These are phyloP conservation scores for Brenthis daphne DNA, from an alignment of 2,888 invertebrate species.

Conservation along the genomic window DNA sequence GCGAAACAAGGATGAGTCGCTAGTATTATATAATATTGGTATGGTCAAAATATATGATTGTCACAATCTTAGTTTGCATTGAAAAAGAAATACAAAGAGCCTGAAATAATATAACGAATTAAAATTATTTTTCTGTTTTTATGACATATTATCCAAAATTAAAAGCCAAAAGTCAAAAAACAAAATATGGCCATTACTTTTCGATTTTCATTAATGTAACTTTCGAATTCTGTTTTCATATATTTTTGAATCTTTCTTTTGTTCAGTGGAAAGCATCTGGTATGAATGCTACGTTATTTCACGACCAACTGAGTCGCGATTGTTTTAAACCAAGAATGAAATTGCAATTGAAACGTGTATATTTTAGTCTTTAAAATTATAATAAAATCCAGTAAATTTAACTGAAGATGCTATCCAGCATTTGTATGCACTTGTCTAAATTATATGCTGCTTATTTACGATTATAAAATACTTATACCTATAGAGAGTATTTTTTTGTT, in stretches of 20 bases:
- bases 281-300: constrained; percentile 21
- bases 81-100: no score
- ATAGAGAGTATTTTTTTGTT: no score
- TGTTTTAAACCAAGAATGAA: constrained; percentile 27
- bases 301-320: constrained; percentile 24
- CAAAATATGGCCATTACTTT: background rate
- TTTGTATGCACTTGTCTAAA: no score
- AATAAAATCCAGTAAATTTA: constrained; percentile 4
- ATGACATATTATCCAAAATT: background rate
- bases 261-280: constrained; percentile 16
- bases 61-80: no score
- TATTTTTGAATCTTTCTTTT: constrained; percentile 9
- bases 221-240: constrained; percentile 16
- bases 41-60: no score
- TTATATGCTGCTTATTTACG: no score
- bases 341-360: constrained; percentile 29
- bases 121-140: background rate
- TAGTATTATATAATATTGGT: no score
- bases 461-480: no score
- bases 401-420: background rate
- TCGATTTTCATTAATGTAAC: constrained; percentile 4
- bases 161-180: background rate
- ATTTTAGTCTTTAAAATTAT: constrained; percentile 9
- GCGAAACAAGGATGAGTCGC: no score
- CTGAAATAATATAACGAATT: no score